Evolutionary conservation across 1,140 invertebrate genomes (phyloP), one percentile per base, ranked within the genome.

Genomic region (Caerostris extrusa): DNA sequence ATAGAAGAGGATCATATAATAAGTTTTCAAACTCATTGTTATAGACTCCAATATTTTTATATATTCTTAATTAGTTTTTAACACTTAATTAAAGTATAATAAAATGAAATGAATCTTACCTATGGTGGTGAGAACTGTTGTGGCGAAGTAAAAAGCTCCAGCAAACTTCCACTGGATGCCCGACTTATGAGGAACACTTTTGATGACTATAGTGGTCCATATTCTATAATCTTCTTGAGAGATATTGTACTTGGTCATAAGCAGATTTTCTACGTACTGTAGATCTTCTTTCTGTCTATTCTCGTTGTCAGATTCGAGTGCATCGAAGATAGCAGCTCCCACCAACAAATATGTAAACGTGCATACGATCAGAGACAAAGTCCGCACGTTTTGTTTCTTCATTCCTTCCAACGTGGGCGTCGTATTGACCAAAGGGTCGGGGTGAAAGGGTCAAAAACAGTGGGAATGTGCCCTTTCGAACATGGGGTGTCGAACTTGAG

Each of bases 351-450:
- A 99, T 83, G 99, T 99, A 96, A 99, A 99, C 94, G 99, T 99
- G 96, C 98, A 99, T 94, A 99, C 99, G 95, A 99, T 99, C 95
- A 99, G 97, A 91, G 99, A 99, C 95, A 99, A 96, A 95, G 99
- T 99, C 95, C 99, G 97, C 95, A 99, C 98, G 97, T 99, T 99
- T 97, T 99, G 99, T 95, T 98, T 97, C 97, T 99, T 99, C 99
- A 99, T 99, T 19, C 94, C 94, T 93, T 57, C 67, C 58, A 34
- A 10, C 71, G 83, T 56, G 61, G 69, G 17, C 71, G 71, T 77
- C 71, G 71, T 77, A 53, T 77, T 77, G 71, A 77, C 71, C 71
- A 77, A 58, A 17, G 50, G 81, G 90, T 85, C 58, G 71, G 90
- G 55, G n/a, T 58, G 71, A 82, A 71, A 69, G 90, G 71, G 90